A percentile compares a stretch with the other conserved stretches of the same genome.
These are phyloP conservation scores for Lagenorhynchus albirostris DNA, from an alignment of 2,113 vertebrate genomes.

Conservation along the genomic window DNA sequence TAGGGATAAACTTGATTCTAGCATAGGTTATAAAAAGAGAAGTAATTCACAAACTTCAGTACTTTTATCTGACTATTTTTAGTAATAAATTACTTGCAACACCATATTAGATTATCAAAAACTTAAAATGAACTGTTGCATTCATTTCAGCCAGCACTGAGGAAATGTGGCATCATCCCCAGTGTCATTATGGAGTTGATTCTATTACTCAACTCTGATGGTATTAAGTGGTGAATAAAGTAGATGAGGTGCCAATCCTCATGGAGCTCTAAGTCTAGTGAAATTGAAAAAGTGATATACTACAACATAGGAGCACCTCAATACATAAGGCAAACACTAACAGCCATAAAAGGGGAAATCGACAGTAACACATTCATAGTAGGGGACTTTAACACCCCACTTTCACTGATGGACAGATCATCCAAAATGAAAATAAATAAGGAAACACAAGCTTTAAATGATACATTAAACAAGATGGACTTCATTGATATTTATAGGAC, in stretches of 20 bases:
- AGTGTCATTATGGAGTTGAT: background rate
- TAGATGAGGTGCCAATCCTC: too few species aligned
- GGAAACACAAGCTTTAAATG: too few species aligned
- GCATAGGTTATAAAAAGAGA: background rate
- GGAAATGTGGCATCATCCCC: background rate
- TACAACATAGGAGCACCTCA: too few species aligned
- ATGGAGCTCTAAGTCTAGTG: background rate
- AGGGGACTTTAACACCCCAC: too few species aligned
- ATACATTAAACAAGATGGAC: too few species aligned
- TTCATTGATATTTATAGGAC: too few species aligned
- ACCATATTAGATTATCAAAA: background rate
- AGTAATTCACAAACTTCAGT: background rate
- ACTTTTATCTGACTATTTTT: background rate
- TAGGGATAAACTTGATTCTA: background rate
- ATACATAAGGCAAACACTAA: too few species aligned
- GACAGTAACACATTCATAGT: too few species aligned
- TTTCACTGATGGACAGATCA: too few species aligned
- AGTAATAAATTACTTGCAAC: background rate
- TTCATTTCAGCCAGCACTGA: background rate
- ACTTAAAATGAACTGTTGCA: background rate
- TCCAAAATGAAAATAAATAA: too few species aligned
- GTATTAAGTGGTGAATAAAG: background rate
- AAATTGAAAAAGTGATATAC: background rate
- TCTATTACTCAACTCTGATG: background rate
- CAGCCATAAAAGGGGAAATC: too few species aligned